Conservation (phyloP, 2,797 vertebrate genomes). For the Ceryle rudis region DNA sequence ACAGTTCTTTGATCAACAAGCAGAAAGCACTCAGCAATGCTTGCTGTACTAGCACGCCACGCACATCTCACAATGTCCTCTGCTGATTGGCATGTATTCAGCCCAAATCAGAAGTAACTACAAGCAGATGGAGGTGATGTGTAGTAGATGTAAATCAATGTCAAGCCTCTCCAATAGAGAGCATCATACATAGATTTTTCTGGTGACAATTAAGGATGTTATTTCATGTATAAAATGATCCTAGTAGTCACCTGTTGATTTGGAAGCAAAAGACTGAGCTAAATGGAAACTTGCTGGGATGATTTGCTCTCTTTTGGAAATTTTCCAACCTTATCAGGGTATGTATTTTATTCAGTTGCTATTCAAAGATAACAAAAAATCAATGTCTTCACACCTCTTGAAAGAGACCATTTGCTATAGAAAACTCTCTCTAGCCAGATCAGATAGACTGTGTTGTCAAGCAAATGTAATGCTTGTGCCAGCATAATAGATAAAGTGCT, state of each 20-base stretch:
- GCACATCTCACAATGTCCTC: accelerated
- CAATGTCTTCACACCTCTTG: not conserved
- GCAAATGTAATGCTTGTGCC: not conserved
- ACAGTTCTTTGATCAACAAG: not conserved
- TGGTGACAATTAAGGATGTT: not conserved
- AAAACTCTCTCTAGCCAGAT: not conserved
- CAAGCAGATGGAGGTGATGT: not conserved
- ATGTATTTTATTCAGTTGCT: not conserved
- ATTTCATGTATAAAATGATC: not conserved
- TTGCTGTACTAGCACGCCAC: accelerated
- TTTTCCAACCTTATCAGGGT: not conserved
- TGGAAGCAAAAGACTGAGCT: not conserved
- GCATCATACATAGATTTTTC: not conserved
- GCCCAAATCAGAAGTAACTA: not conserved
- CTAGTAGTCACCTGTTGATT: not conserved
- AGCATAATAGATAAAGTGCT: not conserved
- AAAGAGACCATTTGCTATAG: not conserved
- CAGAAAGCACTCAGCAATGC: accelerated
- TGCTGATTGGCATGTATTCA: not conserved
- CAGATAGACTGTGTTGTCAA: not conserved
- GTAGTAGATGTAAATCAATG: not conserved
- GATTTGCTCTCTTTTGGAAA: not conserved
- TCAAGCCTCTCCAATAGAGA: not conserved
- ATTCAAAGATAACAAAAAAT: not conserved
- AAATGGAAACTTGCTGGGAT: not conserved